A percentile compares a stretch with the other conserved stretches of the same genome.
These are phyloP conservation scores for Miichthys miiuy DNA, from an alignment of 2,797 vertebrate genomes.

Conservation along the genomic window DNA sequence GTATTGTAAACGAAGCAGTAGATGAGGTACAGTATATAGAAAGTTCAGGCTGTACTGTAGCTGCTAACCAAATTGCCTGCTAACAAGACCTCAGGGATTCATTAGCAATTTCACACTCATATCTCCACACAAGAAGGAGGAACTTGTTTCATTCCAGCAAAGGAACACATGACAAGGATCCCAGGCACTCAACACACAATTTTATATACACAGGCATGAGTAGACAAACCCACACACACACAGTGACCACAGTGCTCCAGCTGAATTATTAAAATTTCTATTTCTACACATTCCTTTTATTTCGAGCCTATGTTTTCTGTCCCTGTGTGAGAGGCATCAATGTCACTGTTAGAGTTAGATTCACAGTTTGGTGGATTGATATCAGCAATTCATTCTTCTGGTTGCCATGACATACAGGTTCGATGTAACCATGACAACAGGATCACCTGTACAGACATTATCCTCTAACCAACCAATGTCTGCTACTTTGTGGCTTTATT, in stretches of 20 bases:
- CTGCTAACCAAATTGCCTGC: constrained; percentile 14
- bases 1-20: background rate
- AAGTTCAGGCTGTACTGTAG: constrained; percentile 21
- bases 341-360: constrained; percentile 5
- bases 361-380: constrained; percentile 34
- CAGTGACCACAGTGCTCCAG: background rate
- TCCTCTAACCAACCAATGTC: constrained; percentile 10
- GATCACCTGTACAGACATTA: constrained; percentile 57
- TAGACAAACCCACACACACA: background rate
- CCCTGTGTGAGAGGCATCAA: background rate
- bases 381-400: constrained; percentile 42
- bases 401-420: constrained; percentile 55
- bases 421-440: constrained; percentile 75
- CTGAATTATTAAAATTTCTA: constrained; percentile 18
- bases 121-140: constrained; percentile 29
- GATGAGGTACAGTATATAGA: constrained; percentile 7
- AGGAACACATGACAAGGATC: background rate
- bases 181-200: constrained; percentile 2
- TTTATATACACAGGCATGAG: background rate
- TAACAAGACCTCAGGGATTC: constrained; percentile 58
- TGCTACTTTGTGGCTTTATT: constrained; percentile 2
- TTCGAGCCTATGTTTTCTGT: constrained; percentile 1
- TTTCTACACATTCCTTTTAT: background rate
- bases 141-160: constrained; percentile 17
- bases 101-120: constrained; percentile 49